Evolutionary conservation across 2,888 invertebrate species (phyloP).

Genomic region (Dryadula phaetusa): DNA sequence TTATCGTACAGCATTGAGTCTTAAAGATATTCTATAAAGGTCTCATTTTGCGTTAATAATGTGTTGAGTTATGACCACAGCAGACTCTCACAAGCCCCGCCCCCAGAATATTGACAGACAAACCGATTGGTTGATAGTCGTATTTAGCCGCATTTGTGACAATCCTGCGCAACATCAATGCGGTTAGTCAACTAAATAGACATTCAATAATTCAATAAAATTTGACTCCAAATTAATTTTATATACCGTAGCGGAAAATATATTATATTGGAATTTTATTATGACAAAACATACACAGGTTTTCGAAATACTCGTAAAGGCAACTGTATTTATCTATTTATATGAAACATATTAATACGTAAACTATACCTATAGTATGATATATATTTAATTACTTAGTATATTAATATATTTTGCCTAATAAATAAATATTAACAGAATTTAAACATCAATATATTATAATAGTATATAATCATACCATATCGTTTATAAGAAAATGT

Average conservation of each 20-base stretch:
- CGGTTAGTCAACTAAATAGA: constrained; percentile 60
- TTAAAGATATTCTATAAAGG: constrained; percentile 48
- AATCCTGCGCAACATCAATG: constrained; percentile 77
- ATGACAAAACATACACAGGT: constrained; percentile 26
- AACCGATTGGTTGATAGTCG: constrained; percentile 78
- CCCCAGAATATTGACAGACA: constrained; percentile 70
- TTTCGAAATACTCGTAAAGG: constrained; percentile 3
- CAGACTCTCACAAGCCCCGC: constrained; percentile 64
- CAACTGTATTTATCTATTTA: neutral
- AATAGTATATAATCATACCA: neutral
- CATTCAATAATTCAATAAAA: constrained; percentile 44
- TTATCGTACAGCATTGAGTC: constrained; percentile 48
- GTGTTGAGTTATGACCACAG: constrained; percentile 46
- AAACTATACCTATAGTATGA: neutral
- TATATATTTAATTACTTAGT: neutral
- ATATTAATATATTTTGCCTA: neutral
- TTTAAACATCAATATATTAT: no score
- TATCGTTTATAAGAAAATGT: neutral
- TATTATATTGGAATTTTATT: constrained; percentile 37
- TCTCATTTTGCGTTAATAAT: constrained; percentile 47
- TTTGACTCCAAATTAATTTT: constrained; percentile 39
- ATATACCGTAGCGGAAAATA: constrained; percentile 41
- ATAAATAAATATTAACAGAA: neutral
- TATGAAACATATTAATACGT: neutral
- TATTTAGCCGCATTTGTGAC: constrained; percentile 59